Conservation (phyloP, 2,113 vertebrate species). For the Oncorhynchus nerka region DNA sequence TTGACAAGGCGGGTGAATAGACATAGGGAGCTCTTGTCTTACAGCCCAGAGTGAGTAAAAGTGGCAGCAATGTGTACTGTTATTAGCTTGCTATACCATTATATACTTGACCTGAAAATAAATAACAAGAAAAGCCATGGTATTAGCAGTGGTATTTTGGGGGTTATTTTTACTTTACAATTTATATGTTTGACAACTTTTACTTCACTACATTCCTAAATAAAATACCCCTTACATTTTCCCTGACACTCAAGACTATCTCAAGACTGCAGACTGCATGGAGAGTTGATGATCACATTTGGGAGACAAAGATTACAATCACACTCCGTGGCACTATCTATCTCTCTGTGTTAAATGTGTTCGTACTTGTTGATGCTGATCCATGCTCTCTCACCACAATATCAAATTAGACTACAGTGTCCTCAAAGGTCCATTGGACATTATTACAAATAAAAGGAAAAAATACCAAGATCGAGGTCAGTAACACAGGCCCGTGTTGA, state of each 20-base stretch:
- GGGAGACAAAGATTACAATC: too few relatives aligned
- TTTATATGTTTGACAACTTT: too few relatives aligned
- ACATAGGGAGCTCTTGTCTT: conserved; percentile 40
- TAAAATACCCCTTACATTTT: too few relatives aligned
- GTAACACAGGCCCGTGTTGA: conserved; percentile 15
- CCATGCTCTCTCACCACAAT: conserved; percentile 25
- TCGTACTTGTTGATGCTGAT: conserved; percentile 14
- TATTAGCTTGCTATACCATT: too few relatives aligned
- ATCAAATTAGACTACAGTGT: conserved; percentile 59
- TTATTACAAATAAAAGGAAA: conserved; percentile 54
- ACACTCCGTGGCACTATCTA: too few relatives aligned
- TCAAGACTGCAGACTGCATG: too few relatives aligned
- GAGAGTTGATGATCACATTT: too few relatives aligned
- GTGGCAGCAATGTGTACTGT: conserved; percentile 48
- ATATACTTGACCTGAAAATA: neutral
- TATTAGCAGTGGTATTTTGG: neutral
- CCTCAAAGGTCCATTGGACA: conserved; percentile 51
- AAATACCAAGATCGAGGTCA: conserved; percentile 18
- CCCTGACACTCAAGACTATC: too few relatives aligned
- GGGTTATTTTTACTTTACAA: too few relatives aligned
- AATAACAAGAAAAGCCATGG: neutral
- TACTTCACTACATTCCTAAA: too few relatives aligned
- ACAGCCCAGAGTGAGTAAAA: conserved; percentile 42
- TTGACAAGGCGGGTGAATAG: neutral
- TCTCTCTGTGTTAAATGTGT: neutral